A percentile compares a stretch with the other conserved stretches of the same genome.
These are phyloP conservation scores for Turnix velox DNA, from an alignment of 2,113 vertebrate genomes.

Conservation along the genomic window DNA sequence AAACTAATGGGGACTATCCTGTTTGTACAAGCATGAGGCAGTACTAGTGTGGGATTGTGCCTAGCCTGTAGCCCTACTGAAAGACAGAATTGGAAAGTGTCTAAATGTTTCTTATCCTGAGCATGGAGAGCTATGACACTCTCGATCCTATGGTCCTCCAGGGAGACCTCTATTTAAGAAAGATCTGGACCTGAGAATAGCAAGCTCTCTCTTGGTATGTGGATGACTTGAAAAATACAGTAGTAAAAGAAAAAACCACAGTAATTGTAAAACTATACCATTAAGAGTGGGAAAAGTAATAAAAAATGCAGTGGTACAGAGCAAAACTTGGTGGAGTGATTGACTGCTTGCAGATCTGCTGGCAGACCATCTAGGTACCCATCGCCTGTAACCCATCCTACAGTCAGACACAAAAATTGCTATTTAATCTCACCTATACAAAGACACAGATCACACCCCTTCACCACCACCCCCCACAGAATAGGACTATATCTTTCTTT, in stretches of 20 bases:
- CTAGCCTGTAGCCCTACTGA: not conserved
- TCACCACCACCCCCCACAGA: not conserved
- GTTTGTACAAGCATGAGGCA: not conserved
- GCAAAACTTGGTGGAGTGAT: not conserved
- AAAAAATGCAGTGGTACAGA: not conserved
- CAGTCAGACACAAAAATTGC: not conserved
- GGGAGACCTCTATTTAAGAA: not conserved
- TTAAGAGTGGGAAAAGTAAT: not conserved
- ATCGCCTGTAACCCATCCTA: not conserved
- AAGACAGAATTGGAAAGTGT: not conserved
- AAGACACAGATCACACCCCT: not conserved
- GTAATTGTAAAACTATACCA: not conserved
- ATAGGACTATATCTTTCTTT: not conserved
- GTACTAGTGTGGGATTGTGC: not conserved
- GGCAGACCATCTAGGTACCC: not conserved
- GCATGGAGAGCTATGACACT: not conserved
- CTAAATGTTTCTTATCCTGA: not conserved
- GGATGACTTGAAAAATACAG: not conserved
- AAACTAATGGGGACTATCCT: not conserved
- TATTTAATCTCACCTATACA: not conserved
- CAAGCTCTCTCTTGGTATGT: not conserved
- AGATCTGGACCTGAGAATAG: not conserved
- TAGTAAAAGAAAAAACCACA: not conserved
- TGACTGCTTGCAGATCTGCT: not conserved
- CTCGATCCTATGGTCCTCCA: not conserved